These are phyloP conservation scores for Scaptomyza cyrtandrae DNA, from an alignment of 2,888 invertebrate genomes.

Conservation along the genomic window DNA sequence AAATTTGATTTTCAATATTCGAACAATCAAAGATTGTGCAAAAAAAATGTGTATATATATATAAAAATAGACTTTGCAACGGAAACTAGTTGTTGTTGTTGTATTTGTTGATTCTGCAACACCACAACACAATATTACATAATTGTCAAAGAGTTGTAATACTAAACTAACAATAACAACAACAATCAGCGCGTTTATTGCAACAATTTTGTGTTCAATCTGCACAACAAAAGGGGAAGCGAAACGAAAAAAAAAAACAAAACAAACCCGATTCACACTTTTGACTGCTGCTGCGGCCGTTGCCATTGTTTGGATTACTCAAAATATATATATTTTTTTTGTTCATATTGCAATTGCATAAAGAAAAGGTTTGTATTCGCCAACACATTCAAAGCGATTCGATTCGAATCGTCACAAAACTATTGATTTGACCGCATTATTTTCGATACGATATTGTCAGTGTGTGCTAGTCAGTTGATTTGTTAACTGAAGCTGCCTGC, in stretches of 20 bases:
- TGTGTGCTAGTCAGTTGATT: neutral
- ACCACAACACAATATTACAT: constrained; percentile 60
- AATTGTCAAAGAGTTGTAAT: constrained; percentile 74
- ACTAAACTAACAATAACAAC: constrained; percentile 49
- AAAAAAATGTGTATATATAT: too few relatives aligned
- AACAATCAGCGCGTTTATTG: constrained; percentile 73
- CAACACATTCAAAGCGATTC: constrained; percentile 20
- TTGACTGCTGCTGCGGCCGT: neutral
- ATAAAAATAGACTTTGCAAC: constrained; percentile 41
- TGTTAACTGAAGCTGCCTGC: neutral
- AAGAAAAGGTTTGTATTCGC: constrained; percentile 45
- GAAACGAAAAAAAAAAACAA: constrained; percentile 6
- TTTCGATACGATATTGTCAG: constrained; percentile 37
- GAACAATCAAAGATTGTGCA: constrained; percentile 67
- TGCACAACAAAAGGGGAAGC: constrained; percentile 56
- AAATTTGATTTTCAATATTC: constrained; percentile 32
- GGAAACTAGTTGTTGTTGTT: constrained; percentile 52
- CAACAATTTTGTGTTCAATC: constrained; percentile 75
- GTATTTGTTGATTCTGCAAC: constrained; percentile 69
- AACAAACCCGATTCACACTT: constrained; percentile 18
- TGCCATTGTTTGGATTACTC: constrained; percentile 70
- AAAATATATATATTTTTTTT: constrained; percentile 28
- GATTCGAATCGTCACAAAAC: constrained; percentile 6
- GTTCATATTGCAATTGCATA: constrained; percentile 56
- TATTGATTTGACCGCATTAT: constrained; percentile 51